Conservation (phyloP, 2,888 invertebrate species). For the Matsumyia berberina region DNA sequence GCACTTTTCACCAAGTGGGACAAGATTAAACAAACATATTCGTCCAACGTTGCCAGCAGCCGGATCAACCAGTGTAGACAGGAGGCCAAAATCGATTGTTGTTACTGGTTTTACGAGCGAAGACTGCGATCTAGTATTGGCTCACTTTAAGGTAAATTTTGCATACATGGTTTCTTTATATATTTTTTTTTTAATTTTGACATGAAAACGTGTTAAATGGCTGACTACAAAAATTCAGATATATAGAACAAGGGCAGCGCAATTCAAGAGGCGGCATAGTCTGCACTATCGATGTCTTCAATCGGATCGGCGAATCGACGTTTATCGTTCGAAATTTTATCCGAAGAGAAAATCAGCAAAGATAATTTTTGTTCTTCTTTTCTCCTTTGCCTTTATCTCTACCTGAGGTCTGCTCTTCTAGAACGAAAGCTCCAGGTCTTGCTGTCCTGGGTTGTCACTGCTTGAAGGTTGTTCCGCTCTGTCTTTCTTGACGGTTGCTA, state of each 20-base stretch:
- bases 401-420: background rate
- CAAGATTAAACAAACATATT: constrained; percentile 78
- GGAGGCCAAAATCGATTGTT: constrained; percentile 93
- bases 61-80: constrained; percentile 88
- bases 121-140: constrained; percentile 91
- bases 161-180: too few relatives aligned
- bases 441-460: background rate
- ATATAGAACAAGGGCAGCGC: too few relatives aligned
- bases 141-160: constrained; percentile 92
- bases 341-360: too few relatives aligned
- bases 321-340: too few relatives aligned
- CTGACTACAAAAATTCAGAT: too few relatives aligned
- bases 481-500: background rate
- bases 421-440: too few relatives aligned
- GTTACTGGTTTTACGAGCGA: constrained; percentile 94
- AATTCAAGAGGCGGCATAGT: too few relatives aligned
- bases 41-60: constrained; percentile 82
- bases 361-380: too few relatives aligned
- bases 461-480: background rate
- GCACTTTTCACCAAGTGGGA: constrained; percentile 76
- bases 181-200: too few relatives aligned
- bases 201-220: too few relatives aligned
- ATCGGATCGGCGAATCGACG: too few relatives aligned
- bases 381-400: background rate
- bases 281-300: too few relatives aligned